Evolutionary conservation across 2,113 vertebrate species (phyloP).

Genomic region (Paracanthobrama guichenoti): DNA sequence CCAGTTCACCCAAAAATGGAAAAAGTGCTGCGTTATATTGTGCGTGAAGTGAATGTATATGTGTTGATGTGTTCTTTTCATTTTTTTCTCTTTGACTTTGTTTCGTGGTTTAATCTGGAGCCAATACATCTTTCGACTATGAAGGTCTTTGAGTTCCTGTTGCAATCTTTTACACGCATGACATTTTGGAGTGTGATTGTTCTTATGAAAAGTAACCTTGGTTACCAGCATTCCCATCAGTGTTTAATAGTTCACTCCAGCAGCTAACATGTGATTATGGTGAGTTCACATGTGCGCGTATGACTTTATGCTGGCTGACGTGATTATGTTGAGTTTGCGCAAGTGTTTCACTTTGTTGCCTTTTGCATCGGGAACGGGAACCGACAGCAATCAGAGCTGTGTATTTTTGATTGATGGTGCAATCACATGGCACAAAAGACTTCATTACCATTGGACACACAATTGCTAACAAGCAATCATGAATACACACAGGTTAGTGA

Average conservation of each 20-base stretch:
- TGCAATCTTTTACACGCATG: constrained; percentile 20
- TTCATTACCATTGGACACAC: constrained; percentile 78
- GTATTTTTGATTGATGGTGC: constrained; percentile 76
- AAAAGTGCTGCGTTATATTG: too few relatives aligned
- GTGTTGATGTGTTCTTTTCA: background rate
- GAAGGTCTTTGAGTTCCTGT: background rate
- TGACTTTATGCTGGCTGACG: constrained; percentile 1
- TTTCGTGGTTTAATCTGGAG: background rate
- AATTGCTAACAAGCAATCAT: constrained; percentile 77
- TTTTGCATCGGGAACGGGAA: constrained; percentile 31
- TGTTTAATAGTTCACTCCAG: constrained; percentile 47
- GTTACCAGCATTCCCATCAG: constrained; percentile 38
- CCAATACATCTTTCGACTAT: background rate
- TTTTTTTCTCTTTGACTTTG: background rate
- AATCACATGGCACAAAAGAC: constrained; percentile 79
- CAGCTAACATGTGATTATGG: constrained; percentile 50
- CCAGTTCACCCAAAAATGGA: background rate
- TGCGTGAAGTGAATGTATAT: background rate
- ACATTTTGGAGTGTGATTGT: constrained; percentile 46
- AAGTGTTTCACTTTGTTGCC: constrained; percentile 37
- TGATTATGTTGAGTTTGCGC: constrained; percentile 43
- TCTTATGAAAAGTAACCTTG: constrained; percentile 46
- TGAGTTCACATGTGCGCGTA: constrained; percentile 13
- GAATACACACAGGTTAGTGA: constrained; percentile 61
- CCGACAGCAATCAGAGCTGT: constrained; percentile 53